Percentiles rank a stretch among this genome's conserved stretches.
Conservation (phyloP, 2,113 vertebrate genomes). For the Pachycephala philippinensis region DNA sequence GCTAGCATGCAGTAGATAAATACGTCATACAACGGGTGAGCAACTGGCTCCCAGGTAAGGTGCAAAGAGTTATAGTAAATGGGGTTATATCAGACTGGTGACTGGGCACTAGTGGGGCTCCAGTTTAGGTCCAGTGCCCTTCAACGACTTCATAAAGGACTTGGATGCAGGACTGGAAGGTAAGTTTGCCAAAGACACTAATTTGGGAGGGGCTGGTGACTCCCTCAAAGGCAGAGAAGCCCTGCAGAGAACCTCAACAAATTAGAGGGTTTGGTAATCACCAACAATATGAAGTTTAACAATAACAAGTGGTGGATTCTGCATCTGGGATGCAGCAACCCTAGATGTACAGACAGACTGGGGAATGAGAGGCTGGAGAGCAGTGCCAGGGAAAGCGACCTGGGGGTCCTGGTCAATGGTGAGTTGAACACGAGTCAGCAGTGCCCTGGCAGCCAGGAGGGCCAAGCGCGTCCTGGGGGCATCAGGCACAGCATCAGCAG, state of each 20-base stretch:
- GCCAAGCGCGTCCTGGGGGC: rapidly evolving
- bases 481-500: neutral
- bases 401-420: rapidly evolving
- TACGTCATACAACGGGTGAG: neutral
- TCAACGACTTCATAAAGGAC: neutral
- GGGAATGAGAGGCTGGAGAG: neutral
- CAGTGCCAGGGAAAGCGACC: neutral
- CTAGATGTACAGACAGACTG: rapidly evolving
- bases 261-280: neutral
- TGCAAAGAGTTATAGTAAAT: neutral
- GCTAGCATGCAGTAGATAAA: neutral
- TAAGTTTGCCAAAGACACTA: neutral
- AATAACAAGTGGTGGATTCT: neutral
- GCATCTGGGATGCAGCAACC: neutral
- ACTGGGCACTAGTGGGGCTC: neutral
- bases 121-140: neutral
- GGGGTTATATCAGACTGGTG: neutral
- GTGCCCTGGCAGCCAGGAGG: neutral
- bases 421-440: neutral
- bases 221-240: neutral
- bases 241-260: neutral
- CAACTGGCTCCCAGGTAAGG: neutral
- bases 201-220: neutral
- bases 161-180: neutral
- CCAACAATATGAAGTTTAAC: neutral